Base-by-base conservation (phyloP, 2,113 vertebrate species). In the Mobula hypostoma region DNA sequence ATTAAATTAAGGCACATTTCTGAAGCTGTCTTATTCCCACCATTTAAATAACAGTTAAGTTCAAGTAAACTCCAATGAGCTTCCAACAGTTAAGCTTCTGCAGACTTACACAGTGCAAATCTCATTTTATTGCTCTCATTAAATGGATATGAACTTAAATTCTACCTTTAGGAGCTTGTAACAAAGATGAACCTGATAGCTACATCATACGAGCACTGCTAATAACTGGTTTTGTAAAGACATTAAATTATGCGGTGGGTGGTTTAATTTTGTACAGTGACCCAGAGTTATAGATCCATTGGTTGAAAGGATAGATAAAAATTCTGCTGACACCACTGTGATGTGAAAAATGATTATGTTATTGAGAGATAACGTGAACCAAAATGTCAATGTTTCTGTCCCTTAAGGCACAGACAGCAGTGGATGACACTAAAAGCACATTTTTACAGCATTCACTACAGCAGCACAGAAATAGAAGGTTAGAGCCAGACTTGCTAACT, bases 311-410 rank as follows among this genome's bases (percentile, higher is more conserved):
- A 68, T 32, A 90, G 61, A 90, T 90, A 90, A 90, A 90, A 68
- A 19, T 36, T 32, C 15, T 68, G 85, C 85, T 90, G 85, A 90
- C 61, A 90, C 29, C 15, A 29, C 61, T 21, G 8, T 66, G n/a
- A 63, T 90, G 61, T 63, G 3, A 90, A 68, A 68, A 66, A 90
- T 66, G 61, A 7, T 90, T 66, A 66, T 68, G 58, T 29, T 66
- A 32, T 36, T n/a, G 40, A 90, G 61, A 66, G 61, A 90, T 66
- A 68, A 90, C 32, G n/a, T 90, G 85, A 90, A 90, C 63, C 29
- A 32, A 90, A 90, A 90, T 90, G 85, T 68, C 85, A 90, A 90
- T 90, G 29, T 66, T 88, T 61, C n/a, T 90, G 85, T 90, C 85
- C 63, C 61, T 63, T 61, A 90, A 90, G 61, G 29, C 29, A 32